A percentile compares a stretch with the other conserved stretches of the same genome.
Evolutionary conservation across 2,113 vertebrate species (phyloP).

Genomic region (Falcunculus frontatus): DNA sequence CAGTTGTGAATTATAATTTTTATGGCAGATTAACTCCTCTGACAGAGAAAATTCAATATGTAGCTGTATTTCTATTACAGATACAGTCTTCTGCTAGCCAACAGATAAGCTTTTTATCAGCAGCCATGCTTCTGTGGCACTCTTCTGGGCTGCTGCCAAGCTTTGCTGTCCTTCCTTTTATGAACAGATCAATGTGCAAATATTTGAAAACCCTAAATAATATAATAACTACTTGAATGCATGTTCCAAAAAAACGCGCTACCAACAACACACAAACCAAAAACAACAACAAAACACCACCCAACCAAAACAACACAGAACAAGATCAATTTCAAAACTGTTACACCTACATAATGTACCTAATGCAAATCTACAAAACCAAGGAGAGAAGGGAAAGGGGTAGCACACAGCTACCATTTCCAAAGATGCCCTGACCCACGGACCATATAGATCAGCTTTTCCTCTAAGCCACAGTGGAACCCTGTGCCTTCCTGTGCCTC

Average conservation of each 20-base stretch:
- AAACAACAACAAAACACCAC: neutral
- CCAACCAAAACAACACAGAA: neutral
- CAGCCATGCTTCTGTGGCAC: neutral
- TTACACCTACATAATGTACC: neutral
- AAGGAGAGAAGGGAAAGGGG: neutral
- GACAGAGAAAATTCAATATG: conserved; percentile 13
- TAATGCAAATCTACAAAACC: neutral
- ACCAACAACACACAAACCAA: no score
- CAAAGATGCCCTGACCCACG: neutral
- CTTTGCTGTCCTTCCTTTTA: neutral
- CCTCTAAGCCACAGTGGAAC: neutral
- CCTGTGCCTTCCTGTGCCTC: neutral
- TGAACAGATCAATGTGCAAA: conserved; percentile 15
- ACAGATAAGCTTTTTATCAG: conserved; percentile 56
- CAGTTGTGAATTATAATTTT: neutral
- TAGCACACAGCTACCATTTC: neutral
- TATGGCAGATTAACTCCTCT: conserved; percentile 5
- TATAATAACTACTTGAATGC: neutral
- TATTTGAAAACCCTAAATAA: conserved; percentile 19
- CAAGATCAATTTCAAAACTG: neutral
- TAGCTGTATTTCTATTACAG: conserved; percentile 6
- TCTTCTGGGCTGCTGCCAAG: conserved; percentile 28
- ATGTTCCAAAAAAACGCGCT: neutral
- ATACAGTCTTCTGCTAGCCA: conserved; percentile 33
- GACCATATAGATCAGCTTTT: neutral